phyloP scores from a whole-genome alignment of 2,113 vertebrate species.

The Malurus melanocephalus region DNA sequence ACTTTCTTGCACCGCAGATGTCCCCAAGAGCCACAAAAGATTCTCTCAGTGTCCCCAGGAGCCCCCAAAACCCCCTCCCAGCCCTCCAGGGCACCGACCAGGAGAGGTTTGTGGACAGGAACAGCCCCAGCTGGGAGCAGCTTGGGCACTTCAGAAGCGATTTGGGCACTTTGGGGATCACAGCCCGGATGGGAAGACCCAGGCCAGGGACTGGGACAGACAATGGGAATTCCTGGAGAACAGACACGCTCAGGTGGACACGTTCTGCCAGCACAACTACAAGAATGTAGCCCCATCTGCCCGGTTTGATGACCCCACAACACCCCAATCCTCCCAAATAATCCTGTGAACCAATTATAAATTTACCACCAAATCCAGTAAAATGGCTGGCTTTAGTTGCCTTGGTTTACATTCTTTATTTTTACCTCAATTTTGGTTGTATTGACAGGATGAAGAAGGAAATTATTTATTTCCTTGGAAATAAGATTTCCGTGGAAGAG shows the following conservation, averaged over 20 bases:
- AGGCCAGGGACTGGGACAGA: background rate
- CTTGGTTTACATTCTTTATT: no score
- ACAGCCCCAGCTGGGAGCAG: background rate
- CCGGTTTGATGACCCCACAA: background rate
- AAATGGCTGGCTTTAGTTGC: background rate
- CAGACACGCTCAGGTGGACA: background rate
- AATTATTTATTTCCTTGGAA: no score
- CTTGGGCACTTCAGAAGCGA: background rate
- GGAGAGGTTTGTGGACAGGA: background rate
- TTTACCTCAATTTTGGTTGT: no score
- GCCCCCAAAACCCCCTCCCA: no score
- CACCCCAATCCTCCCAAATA: background rate
- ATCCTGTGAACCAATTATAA: background rate
- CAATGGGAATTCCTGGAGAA: background rate
- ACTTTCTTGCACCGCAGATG: no score
- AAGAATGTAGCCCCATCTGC: background rate
- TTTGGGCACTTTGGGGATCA: background rate
- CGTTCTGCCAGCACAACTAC: background rate
- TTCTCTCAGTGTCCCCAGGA: no score
- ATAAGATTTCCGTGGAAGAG: no score
- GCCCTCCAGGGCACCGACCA: no score
- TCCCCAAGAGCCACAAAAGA: no score
- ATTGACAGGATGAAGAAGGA: no score
- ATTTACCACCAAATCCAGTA: background rate
- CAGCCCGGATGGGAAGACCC: background rate